Percentiles rank a stretch among this genome's conserved stretches.
Conservation (phyloP, 2,888 invertebrate genomes). For the Antheraea assamensis region DNA sequence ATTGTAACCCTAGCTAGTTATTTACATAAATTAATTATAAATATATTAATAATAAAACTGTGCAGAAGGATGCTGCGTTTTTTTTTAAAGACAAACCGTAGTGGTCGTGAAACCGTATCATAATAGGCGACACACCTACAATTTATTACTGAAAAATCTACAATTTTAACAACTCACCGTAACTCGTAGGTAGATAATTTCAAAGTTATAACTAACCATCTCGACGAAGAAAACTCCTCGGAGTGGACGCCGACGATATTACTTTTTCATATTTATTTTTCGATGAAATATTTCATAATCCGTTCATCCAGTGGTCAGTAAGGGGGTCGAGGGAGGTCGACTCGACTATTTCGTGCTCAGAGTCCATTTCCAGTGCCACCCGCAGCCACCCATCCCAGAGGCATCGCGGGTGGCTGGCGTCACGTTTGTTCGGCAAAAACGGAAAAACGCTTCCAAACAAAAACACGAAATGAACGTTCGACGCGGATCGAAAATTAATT, state of each 20-base stretch:
- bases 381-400: slow-evolving; percentile 31
- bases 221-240: slow-evolving; percentile 35
- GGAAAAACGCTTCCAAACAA: slow-evolving; percentile 65
- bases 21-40: too few relatives aligned
- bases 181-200: slow-evolving; percentile 32
- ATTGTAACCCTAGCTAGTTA: too few relatives aligned
- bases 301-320: slow-evolving; percentile 70
- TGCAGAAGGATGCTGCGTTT: too few relatives aligned
- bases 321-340: slow-evolving; percentile 40
- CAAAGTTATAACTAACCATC: slow-evolving; percentile 39
- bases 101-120: too few relatives aligned
- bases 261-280: slow-evolving; percentile 57
- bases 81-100: too few relatives aligned
- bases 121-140: not conserved
- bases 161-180: not conserved
- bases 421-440: slow-evolving; percentile 66
- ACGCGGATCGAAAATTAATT: slow-evolving; percentile 76
- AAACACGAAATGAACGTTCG: slow-evolving; percentile 61
- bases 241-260: slow-evolving; percentile 36
- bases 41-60: too few relatives aligned
- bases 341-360: slow-evolving; percentile 51
- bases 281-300: slow-evolving; percentile 73
- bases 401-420: slow-evolving; percentile 42
- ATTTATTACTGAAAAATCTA: not conserved
- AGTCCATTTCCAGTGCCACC: slow-evolving; percentile 58